These are phyloP conservation scores for Microcebus jonahi DNA, from an alignment of 2,113 vertebrate species.

Conservation along the genomic window DNA sequence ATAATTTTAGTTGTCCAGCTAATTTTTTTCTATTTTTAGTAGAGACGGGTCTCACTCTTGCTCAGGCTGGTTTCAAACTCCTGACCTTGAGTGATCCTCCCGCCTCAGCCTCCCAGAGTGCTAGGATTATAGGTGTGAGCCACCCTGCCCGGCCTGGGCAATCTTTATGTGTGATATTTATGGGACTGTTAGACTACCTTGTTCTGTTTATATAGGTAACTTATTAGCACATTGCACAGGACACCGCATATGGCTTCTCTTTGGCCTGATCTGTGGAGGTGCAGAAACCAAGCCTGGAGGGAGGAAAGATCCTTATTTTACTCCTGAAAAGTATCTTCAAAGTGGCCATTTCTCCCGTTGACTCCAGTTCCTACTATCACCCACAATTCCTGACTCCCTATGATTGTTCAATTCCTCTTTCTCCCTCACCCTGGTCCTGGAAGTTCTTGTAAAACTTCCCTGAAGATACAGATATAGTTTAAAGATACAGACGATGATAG, in stretches of 20 bases:
- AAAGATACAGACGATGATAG: neutral
- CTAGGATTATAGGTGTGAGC: too few relatives aligned
- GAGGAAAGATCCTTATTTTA: constrained; percentile 9
- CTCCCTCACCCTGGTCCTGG: neutral
- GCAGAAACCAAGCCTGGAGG: constrained; percentile 5
- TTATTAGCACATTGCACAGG: neutral
- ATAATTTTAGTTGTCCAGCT: too few relatives aligned
- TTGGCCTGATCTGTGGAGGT: neutral
- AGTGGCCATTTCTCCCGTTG: neutral
- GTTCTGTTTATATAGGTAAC: neutral
- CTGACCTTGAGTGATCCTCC: too few relatives aligned
- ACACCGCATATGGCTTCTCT: neutral
- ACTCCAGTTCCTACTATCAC: neutral
- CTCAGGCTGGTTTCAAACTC: too few relatives aligned
- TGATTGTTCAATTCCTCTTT: neutral
- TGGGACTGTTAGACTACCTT: neutral
- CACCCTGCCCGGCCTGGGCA: neutral
- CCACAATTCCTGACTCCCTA: neutral
- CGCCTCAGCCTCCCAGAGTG: too few relatives aligned
- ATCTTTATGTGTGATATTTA: constrained; percentile 28
- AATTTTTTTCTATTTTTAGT: too few relatives aligned
- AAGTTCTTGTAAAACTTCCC: neutral
- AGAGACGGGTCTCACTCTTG: too few relatives aligned
- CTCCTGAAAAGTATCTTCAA: neutral
- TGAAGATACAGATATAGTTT: neutral